Evolutionary conservation across 2,888 invertebrate species (phyloP).

Genomic region (Kuschelorhynchus macadamiae): DNA sequence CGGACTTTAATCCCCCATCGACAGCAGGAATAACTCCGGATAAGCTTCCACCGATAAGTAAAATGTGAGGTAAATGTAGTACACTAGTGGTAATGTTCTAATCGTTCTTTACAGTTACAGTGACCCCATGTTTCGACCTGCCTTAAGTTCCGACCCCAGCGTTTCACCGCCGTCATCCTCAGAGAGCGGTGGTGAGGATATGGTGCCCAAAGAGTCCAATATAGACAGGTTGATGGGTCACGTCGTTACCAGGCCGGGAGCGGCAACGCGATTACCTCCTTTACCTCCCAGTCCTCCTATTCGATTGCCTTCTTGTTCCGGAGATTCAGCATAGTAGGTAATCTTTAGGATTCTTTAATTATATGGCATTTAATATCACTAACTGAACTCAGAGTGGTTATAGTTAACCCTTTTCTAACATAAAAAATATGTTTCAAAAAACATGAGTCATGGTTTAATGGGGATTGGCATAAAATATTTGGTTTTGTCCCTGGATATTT

Average conservation of each 20-base stretch:
- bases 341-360: not conserved
- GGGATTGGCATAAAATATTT: no score
- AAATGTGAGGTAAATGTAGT: constrained; percentile 68
- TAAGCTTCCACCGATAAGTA: constrained; percentile 76
- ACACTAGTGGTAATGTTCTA: not conserved
- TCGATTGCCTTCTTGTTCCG: constrained; percentile 44
- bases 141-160: constrained; percentile 54
- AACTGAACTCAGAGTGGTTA: no score
- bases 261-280: constrained; percentile 65
- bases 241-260: constrained; percentile 63
- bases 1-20: constrained; percentile 71
- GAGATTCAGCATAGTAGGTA: constrained; percentile 39
- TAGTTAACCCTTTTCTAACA: no score
- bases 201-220: constrained; percentile 58
- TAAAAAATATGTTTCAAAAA: no score
- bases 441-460: no score
- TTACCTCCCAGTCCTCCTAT: constrained; percentile 65
- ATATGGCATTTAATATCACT: no score
- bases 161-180: constrained; percentile 66
- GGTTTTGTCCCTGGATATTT: no score
- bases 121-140: constrained; percentile 64
- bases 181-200: constrained; percentile 63
- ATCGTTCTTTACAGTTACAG: constrained; percentile 59
- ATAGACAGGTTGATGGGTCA: constrained; percentile 67
- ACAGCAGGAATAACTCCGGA: constrained; percentile 69